A percentile compares a stretch with the other conserved stretches of the same genome.
These are phyloP conservation scores for Bradypodion pumilum DNA, from an alignment of 2,797 vertebrate species.

Conservation along the genomic window DNA sequence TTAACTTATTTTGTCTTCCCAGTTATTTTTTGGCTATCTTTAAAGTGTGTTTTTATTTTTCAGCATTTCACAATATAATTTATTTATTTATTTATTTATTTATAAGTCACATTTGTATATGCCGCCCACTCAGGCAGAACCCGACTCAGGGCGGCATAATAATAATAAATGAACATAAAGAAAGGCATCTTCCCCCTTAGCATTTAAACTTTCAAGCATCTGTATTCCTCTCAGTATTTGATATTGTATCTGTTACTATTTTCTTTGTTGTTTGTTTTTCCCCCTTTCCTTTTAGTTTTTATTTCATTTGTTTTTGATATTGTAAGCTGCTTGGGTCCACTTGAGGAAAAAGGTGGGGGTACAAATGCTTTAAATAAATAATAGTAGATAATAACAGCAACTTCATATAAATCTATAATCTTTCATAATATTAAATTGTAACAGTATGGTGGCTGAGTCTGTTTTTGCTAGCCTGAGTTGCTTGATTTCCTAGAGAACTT, in stretches of 20 bases:
- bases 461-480: background rate
- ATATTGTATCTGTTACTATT: no score
- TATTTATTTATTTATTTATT: no score
- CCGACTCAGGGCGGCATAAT: no score
- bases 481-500: background rate
- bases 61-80: background rate
- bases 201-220: background rate
- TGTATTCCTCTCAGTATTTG: background rate
- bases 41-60: background rate
- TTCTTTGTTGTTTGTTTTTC: no score
- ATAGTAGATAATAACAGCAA: no score
- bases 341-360: no score
- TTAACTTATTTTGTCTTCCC: background rate
- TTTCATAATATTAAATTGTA: background rate
- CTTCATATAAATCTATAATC: background rate
- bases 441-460: background rate
- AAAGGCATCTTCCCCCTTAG: background rate
- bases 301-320: no score
- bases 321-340: no score
- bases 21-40: background rate
- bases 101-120: no score
- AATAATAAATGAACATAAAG: background rate
- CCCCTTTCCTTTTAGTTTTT: no score
- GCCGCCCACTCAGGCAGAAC: no score
- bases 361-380: no score